phyloP scores from a whole-genome alignment of 2,113 vertebrate species.

The Protobothrops mucrosquamatus region DNA sequence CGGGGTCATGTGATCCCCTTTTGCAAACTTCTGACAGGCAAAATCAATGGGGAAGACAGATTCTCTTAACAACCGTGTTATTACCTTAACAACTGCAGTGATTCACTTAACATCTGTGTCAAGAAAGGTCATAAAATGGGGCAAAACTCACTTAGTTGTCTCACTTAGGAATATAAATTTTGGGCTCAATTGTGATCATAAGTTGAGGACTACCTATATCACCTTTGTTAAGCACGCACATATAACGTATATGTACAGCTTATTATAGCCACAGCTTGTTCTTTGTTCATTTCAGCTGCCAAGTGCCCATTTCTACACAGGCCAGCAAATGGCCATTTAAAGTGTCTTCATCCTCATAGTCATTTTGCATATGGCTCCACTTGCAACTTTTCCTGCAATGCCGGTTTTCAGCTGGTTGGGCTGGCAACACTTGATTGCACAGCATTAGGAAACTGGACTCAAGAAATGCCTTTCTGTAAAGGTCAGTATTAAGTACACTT shows the following conservation, averaged over 20 bases:
- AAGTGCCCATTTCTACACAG: conserved; percentile 59
- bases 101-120: too few relatives aligned
- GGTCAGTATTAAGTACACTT: conserved; percentile 24
- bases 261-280: neutral
- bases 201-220: neutral
- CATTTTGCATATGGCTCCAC: conserved; percentile 57
- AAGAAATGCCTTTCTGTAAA: conserved; percentile 46
- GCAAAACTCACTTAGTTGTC: too few relatives aligned
- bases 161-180: too few relatives aligned
- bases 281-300: conserved; percentile 49
- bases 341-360: conserved; percentile 47
- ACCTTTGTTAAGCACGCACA: neutral
- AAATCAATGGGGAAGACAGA: too few relatives aligned
- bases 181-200: too few relatives aligned
- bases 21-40: too few relatives aligned
- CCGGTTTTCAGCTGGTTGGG: conserved; percentile 41
- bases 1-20: too few relatives aligned
- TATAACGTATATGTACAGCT: neutral
- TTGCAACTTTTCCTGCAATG: conserved; percentile 62
- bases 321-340: conserved; percentile 49
- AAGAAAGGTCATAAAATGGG: too few relatives aligned
- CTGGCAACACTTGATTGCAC: neutral
- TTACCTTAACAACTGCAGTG: too few relatives aligned
- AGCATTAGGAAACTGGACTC: conserved; percentile 45
- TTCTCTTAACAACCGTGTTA: too few relatives aligned